Conservation (phyloP, 2,797 vertebrate genomes). For the Cygnus olor region DNA sequence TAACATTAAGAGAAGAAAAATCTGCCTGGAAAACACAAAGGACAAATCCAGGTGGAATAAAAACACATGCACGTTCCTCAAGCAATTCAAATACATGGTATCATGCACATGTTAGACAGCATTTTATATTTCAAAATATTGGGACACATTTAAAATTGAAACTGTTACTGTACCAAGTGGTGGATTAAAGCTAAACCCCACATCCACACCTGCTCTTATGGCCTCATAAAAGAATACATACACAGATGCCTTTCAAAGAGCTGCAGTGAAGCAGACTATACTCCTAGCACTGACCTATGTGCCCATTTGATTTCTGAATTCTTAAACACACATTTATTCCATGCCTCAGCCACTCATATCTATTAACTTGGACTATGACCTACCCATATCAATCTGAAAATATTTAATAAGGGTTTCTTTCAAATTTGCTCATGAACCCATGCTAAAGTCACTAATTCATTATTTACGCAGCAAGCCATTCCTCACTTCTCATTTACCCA, state of each 20-base stretch:
- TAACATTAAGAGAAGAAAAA: not conserved
- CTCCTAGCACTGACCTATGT: not conserved
- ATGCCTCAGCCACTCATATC: not conserved
- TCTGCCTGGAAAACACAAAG: not conserved
- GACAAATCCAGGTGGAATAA: not conserved
- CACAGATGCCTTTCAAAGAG: not conserved
- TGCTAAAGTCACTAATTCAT: not conserved
- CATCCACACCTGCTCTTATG: not conserved
- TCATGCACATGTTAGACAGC: accelerated
- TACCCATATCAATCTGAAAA: not conserved
- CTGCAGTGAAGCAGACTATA: accelerated
- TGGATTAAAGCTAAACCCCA: not conserved
- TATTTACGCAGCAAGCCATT: not conserved
- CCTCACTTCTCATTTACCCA: not conserved
- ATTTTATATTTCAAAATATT: not conserved
- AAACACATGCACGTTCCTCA: not conserved
- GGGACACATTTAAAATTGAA: not conserved
- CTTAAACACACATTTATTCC: not conserved
- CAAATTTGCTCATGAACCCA: not conserved
- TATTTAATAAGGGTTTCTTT: not conserved
- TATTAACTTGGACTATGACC: not conserved
- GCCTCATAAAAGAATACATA: not conserved
- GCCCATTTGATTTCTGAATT: not conserved
- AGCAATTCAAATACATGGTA: not conserved
- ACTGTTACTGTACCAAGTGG: not conserved